Base-by-base conservation (phyloP, 2,888 invertebrate species). In the Cerceris ruficornis region DNA sequence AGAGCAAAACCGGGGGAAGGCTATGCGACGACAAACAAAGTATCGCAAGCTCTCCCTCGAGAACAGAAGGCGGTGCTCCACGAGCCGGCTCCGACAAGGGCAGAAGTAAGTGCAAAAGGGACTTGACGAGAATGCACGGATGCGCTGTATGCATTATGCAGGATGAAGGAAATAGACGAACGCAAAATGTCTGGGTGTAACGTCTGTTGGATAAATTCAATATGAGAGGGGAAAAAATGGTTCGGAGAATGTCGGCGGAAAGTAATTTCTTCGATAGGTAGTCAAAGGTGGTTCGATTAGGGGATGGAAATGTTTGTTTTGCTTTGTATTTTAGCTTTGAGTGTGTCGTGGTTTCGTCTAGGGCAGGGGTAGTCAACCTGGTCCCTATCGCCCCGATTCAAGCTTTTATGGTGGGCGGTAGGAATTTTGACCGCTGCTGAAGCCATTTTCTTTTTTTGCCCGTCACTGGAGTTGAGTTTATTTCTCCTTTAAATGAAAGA, bases 131-230 rank as follows among this genome's bases (percentile, higher is more conserved):
- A 84, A 82, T 60, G 71, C 82, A 75, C 57, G 72, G 72, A 59
- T 65, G 68, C 77, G 50, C 46, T 62, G 43, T 62, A 80, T 84
- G 83, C 82, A 87, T 87, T 86, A 87, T 86, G 82, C 83, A 87
- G 78, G 86, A 82, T 72, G 61, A 50, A 68, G 75, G 79, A 85
- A 86, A 84, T 79, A 78, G 82, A 83, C 79, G 80, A 73, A 86
- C 79, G 75, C 67, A 64, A 75, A 77, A 86, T 82, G 80, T 77
- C 79, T 67, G 66, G n/a, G 9, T 46, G 49, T 49, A 43, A 55
- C 50, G 57, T 50, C 54, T 65, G 59, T 66, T 57, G 55, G 54
- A 41, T 64, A 58, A 75, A 67, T 57, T 50, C 75, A 74, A 77
- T 73, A 74, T 41, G 39, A 43, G 14, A 59, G 49, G 60, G 67